phyloP scores from a whole-genome alignment of 2,888 invertebrate species.

The Empis stercorea region DNA sequence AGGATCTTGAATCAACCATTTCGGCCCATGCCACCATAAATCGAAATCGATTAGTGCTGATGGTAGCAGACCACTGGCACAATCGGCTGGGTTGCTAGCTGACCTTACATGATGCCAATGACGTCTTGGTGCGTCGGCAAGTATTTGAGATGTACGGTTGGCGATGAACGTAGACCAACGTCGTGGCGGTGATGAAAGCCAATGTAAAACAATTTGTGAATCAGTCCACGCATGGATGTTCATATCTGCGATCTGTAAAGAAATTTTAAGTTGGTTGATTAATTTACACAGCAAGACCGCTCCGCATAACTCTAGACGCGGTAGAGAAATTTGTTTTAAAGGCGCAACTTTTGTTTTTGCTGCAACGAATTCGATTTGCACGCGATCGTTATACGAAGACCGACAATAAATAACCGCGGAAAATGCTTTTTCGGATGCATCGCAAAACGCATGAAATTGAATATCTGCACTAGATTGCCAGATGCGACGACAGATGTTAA shows the following conservation, averaged over 20 bases:
- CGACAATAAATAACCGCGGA: too few relatives aligned
- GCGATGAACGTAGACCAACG: constrained; percentile 12
- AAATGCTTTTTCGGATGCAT: too few relatives aligned
- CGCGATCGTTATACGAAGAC: too few relatives aligned
- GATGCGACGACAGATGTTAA: too few relatives aligned
- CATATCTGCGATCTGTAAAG: neutral
- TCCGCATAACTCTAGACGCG: too few relatives aligned
- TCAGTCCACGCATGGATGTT: constrained; percentile 17
- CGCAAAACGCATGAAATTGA: neutral
- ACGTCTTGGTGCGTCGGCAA: constrained; percentile 7
- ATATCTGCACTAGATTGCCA: too few relatives aligned
- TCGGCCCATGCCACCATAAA: constrained; percentile 14
- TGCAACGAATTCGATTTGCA: too few relatives aligned
- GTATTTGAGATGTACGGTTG: constrained; percentile 12
- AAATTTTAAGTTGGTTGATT: too few relatives aligned
- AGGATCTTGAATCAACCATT: constrained; percentile 3
- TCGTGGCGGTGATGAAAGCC: constrained; percentile 15
- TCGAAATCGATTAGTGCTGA: constrained; percentile 4
- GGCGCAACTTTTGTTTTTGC: too few relatives aligned
- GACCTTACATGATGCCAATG: constrained; percentile 12
- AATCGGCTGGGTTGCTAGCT: constrained; percentile 14
- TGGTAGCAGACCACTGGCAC: constrained; percentile 12
- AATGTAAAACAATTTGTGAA: constrained; percentile 20
- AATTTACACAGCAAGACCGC: too few relatives aligned
- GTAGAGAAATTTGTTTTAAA: too few relatives aligned